Conservation (phyloP, 2,113 vertebrate species). For the Dicerorhinus sumatrensis region DNA sequence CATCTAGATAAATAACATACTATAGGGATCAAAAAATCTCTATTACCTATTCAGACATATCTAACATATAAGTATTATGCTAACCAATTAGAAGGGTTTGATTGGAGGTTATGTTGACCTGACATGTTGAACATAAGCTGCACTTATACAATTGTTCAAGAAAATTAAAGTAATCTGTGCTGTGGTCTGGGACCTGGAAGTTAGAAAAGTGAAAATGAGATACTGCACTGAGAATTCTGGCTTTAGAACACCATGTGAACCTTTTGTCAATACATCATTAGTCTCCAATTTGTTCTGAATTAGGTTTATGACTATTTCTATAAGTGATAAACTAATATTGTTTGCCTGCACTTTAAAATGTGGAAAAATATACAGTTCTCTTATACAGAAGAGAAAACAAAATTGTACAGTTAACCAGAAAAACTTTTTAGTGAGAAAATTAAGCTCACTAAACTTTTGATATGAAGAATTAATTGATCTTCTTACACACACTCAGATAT, state of each 20-base stretch:
- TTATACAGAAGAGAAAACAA: slow-evolving; percentile 7
- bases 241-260: background rate
- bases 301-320: background rate
- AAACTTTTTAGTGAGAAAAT: background rate
- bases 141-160: background rate
- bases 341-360: background rate
- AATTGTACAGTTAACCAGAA: background rate
- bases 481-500: background rate
- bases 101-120: background rate
- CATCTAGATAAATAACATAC: background rate
- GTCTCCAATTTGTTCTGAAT: background rate
- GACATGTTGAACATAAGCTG: background rate
- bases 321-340: background rate
- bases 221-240: background rate
- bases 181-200: background rate
- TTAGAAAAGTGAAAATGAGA: background rate
- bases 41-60: background rate
- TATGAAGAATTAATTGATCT: background rate
- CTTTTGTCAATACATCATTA: background rate
- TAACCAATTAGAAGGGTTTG: background rate
- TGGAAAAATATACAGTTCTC: background rate
- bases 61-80: background rate
- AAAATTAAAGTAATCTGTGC: background rate
- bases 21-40: background rate
- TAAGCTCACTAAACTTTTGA: background rate